Percentiles rank a stretch among this genome's conserved stretches.
phyloP scores from a whole-genome alignment of 2,888 invertebrate species.

The Dichetophora obliterata region DNA sequence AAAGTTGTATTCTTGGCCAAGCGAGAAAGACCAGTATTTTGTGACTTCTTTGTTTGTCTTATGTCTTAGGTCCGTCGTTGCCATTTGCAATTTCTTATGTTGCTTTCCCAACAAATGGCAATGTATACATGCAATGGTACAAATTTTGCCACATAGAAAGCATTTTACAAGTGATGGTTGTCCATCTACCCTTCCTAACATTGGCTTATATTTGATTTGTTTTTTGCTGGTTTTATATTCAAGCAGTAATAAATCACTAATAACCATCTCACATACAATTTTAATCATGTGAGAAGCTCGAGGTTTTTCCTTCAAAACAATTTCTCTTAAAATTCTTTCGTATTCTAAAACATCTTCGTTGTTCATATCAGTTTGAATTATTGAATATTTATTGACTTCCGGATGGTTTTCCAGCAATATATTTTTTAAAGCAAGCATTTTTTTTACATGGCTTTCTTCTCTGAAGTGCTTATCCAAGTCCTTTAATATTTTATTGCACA shows the following conservation, averaged over 20 bases:
- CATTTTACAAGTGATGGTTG: neutral
- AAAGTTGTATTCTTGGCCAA: conserved; percentile 3
- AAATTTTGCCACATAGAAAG: neutral
- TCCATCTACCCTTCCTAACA: conserved; percentile 1
- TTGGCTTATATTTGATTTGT: neutral
- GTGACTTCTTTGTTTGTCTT: neutral
- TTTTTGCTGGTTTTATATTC: neutral
- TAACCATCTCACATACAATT: conserved; percentile 20
- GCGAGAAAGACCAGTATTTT: conserved; percentile 3
- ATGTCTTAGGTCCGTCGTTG: neutral
- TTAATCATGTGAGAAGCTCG: neutral
- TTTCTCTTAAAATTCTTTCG: neutral
- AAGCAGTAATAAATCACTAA: neutral
- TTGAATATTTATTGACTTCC: conserved; percentile 6
- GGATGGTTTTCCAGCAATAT: conserved; percentile 2
- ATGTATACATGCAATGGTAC: neutral
- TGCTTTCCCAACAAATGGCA: conserved; percentile 12
- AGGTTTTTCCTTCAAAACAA: neutral
- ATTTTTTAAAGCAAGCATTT: neutral
- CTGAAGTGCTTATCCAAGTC: conserved; percentile 23
- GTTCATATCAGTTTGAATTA: conserved; percentile 10
- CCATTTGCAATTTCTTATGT: conserved; percentile 14
- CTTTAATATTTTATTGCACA: conserved; percentile 4
- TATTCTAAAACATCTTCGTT: neutral
- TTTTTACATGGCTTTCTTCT: neutral